Evolutionary conservation across 2,113 vertebrate genomes (phyloP).

Genomic region (Labeo rohita): DNA sequence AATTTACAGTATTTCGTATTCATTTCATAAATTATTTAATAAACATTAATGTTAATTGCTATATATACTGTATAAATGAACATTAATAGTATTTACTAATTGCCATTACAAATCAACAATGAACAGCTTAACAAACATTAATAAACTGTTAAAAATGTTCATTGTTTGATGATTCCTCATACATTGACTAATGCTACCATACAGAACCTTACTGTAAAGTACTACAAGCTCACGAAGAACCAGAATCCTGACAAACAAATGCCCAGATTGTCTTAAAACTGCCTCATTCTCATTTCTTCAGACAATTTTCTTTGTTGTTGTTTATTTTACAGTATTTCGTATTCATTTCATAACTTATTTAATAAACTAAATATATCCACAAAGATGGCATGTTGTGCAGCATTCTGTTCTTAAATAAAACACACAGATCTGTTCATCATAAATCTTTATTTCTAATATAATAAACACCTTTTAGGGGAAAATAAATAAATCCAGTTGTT

Average conservation of each 20-base stretch:
- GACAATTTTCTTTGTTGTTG: background rate
- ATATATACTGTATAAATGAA: background rate
- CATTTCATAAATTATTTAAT: background rate
- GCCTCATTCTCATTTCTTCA: background rate
- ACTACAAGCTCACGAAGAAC: background rate
- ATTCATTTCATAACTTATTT: background rate
- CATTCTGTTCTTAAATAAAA: background rate
- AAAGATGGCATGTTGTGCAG: background rate
- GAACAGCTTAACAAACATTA: background rate
- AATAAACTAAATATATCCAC: background rate
- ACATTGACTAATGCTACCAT: background rate
- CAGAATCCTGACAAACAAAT: background rate
- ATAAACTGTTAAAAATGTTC: background rate
- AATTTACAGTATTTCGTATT: background rate
- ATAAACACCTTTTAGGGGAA: slow-evolving; percentile 29
- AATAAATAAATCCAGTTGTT: slow-evolving; percentile 32
- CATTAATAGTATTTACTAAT: background rate
- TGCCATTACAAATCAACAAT: background rate
- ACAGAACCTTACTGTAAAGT: slow-evolving; percentile 16
- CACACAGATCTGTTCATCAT: slow-evolving; percentile 50
- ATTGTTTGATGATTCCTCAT: background rate
- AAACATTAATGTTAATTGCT: background rate
- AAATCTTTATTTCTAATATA: slow-evolving; percentile 38
- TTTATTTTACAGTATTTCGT: background rate
- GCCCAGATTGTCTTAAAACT: background rate